Percentiles rank a stretch among this genome's conserved stretches.
These are phyloP conservation scores for Sebastiscus albofasciatus DNA, from an alignment of 2,797 vertebrate species.

Conservation along the genomic window DNA sequence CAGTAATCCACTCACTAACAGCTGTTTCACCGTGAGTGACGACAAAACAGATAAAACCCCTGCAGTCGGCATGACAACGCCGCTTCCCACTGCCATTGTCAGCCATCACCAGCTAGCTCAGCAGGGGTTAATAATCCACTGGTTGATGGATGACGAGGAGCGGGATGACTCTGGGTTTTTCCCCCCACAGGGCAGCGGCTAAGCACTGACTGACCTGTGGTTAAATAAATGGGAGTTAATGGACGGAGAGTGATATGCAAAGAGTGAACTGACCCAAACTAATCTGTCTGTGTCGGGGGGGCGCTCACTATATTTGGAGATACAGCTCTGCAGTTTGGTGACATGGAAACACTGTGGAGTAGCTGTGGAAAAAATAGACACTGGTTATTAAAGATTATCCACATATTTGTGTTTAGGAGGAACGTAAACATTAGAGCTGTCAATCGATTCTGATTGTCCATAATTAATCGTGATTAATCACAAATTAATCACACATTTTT, in stretches of 20 bases:
- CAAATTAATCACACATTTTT: too few relatives aligned
- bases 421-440: too few relatives aligned
- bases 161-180: conserved; percentile 2
- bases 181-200: conserved; percentile 3
- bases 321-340: not conserved
- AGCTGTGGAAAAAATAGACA: not conserved
- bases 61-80: conserved; percentile 50
- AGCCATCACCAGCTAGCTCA: conserved; percentile 20
- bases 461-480: too few relatives aligned
- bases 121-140: conserved; percentile 38
- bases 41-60: conserved; percentile 21
- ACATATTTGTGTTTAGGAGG: too few relatives aligned
- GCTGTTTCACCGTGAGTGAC: conserved; percentile 47
- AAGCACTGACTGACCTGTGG: not conserved
- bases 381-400: not conserved
- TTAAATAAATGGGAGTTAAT: conserved; percentile 26
- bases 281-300: conserved; percentile 11
- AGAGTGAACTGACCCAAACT: conserved; percentile 11
- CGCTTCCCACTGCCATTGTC: conserved; percentile 37
- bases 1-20: conserved; percentile 52
- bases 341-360: not conserved
- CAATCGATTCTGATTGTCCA: too few relatives aligned
- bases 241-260: not conserved
- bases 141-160: conserved; percentile 41
- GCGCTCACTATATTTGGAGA: not conserved